Evolutionary conservation across 2,113 vertebrate species (phyloP).

Genomic region (Crotalus viridis): DNA sequence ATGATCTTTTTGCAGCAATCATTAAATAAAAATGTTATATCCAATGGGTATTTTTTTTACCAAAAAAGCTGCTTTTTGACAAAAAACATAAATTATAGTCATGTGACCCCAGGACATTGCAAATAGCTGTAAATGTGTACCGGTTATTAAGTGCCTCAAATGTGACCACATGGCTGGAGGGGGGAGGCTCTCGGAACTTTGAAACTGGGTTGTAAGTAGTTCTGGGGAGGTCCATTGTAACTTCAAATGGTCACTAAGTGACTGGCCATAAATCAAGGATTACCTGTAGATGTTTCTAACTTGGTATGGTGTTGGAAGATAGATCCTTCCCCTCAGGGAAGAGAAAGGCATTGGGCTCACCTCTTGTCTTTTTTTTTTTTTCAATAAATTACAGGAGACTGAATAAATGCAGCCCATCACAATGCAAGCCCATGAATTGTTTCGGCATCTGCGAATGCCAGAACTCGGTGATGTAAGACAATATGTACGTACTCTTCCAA

Average conservation of each 20-base stretch:
- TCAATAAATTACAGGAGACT: constrained; percentile 53
- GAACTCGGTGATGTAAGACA: constrained; percentile 89
- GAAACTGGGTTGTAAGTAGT: neutral
- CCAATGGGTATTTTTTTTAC: neutral
- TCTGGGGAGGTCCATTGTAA: neutral
- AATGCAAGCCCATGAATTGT: constrained; percentile 91
- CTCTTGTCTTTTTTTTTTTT: constrained; percentile 29
- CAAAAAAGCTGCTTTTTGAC: neutral
- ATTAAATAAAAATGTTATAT: neutral
- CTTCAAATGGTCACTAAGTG: neutral
- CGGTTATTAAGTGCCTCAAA: neutral
- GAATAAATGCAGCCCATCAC: constrained; percentile 19
- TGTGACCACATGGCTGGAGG: neutral
- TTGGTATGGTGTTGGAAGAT: neutral
- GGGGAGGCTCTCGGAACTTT: neutral
- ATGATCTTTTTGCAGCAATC: neutral
- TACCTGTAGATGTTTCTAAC: neutral
- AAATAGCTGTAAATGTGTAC: neutral
- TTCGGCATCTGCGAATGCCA: constrained; percentile 86
- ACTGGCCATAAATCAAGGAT: neutral
- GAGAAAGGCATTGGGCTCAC: neutral
- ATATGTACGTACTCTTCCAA: constrained; percentile 84
- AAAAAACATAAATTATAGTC: neutral
- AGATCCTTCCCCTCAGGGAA: rapidly evolving
- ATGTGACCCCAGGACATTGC: neutral